Evolutionary conservation across 2,888 invertebrate genomes (phyloP), one percentile per base, ranked within the genome.

Genomic region (Conistra vaccinii): DNA sequence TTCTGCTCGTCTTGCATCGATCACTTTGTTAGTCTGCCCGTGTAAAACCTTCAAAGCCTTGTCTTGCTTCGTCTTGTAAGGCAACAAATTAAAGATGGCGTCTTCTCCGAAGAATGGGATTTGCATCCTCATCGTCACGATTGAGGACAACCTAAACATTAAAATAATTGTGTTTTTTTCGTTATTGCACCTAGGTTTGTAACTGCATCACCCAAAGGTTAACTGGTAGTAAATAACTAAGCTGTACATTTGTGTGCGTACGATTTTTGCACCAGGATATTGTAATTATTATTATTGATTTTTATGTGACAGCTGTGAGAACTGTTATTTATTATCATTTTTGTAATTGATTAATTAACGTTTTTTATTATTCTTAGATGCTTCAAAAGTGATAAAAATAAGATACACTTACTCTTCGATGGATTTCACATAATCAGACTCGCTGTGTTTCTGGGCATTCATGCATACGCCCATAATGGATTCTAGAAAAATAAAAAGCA

Each of bases 391-490:
- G 1, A 51, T 32, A n/a, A 14, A 26, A 26, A 29, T 20, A n/a
- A 35, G 2, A 10, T 48, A 39, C 6, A 96, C 97, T 97, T 95
- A 98, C 98, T 96, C 96, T 93, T 97, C 97, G 48, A 98, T 97
- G n/a, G 98, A 97, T 87, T 96, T 95, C 0, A 98, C 98, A 90
- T 98, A 98, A 83, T 97, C 97, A 0, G 98, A 98, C 82, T 98
- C 97, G 12, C 95, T 95, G 89, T 98, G 95, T 10, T 95, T 94
- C 91, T 98, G 98, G 0, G 98, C 98, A 89, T 98, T 96, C 0
- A 98, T 95, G 45, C 97, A 97, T 17, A 97, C 97, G 0, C 98
- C 99, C 98, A 99, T 99, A 20, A 99, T 98, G 10, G 98, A 98
- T 95, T 99, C 98, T 98, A 95, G 72, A 96, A 93, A 73, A 39